Conservation (phyloP, 2,113 vertebrate species). For the Dicrurus megarhynchus region DNA sequence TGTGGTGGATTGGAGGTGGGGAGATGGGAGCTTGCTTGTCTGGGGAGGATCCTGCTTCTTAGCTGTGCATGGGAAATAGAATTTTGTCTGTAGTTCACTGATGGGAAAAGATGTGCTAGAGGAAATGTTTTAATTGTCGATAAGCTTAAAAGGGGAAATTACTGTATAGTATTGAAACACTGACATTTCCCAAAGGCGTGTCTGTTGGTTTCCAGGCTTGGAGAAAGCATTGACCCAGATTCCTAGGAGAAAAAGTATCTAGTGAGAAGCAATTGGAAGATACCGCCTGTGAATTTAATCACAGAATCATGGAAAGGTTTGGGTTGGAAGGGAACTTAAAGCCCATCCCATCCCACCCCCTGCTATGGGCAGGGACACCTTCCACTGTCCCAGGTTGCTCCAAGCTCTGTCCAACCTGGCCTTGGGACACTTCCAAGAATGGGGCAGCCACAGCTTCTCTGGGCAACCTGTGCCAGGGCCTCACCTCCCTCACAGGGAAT, state of each 20-base stretch:
- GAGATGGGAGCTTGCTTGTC: background rate
- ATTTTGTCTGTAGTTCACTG: background rate
- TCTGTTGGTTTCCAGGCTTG: background rate
- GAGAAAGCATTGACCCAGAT: background rate
- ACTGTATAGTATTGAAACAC: background rate
- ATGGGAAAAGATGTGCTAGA: background rate
- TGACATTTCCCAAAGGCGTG: accelerated
- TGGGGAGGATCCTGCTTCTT: background rate
- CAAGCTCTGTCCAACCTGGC: background rate
- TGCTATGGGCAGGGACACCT: background rate
- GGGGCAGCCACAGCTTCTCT: background rate
- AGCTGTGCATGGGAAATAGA: background rate
- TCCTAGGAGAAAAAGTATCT: background rate
- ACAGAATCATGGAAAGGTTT: background rate
- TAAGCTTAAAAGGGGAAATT: background rate
- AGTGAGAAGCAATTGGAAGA: background rate
- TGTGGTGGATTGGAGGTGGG: background rate
- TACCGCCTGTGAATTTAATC: background rate
- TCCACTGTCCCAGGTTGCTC: accelerated
- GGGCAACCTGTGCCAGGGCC: background rate
- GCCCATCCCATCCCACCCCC: background rate
- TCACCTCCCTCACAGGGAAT: accelerated
- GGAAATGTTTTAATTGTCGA: background rate
- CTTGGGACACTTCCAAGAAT: background rate
- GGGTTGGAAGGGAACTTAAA: background rate